Conservation (phyloP, 2,888 invertebrate species). For the Spicauda simplicius region DNA sequence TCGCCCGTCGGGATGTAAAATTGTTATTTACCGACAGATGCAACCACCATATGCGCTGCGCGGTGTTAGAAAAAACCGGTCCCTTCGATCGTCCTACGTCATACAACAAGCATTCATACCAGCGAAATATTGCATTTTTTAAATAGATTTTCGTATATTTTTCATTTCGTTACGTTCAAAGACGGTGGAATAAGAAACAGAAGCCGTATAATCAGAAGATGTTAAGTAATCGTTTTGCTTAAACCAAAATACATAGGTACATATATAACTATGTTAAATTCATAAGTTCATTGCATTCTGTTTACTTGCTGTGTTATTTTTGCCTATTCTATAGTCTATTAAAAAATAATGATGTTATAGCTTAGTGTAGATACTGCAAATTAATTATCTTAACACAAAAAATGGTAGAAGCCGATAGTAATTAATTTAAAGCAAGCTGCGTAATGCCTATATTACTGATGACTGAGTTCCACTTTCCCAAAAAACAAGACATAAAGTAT, state of each 20-base stretch:
- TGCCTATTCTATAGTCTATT: not conserved
- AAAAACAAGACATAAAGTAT: constrained; percentile 17
- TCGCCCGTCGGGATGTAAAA: constrained; percentile 28
- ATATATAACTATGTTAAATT: no score
- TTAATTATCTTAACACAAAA: not conserved
- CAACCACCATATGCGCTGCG: constrained; percentile 50
- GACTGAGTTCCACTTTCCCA: constrained; percentile 21
- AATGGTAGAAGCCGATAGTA: constrained; percentile 4
- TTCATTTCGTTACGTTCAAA: not conserved
- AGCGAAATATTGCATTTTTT: constrained; percentile 8
- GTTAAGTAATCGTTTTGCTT: no score
- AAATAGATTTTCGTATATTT: not conserved
- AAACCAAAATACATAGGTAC: no score
- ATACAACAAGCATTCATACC: not conserved
- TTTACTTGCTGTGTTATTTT: no score
- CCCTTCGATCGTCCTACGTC: constrained; percentile 15
- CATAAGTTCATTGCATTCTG: no score
- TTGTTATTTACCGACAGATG: constrained; percentile 52
- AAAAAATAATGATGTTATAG: not conserved
- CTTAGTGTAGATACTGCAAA: not conserved
- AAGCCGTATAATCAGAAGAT: no score
- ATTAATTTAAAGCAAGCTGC: constrained; percentile 29
- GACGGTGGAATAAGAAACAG: no score
- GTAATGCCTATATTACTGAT: constrained; percentile 15
- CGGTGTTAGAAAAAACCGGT: constrained; percentile 51